Evolutionary conservation across 2,113 vertebrate genomes (phyloP), one percentile per base, ranked within the genome.

Genomic region (Plectropomus leopardus): DNA sequence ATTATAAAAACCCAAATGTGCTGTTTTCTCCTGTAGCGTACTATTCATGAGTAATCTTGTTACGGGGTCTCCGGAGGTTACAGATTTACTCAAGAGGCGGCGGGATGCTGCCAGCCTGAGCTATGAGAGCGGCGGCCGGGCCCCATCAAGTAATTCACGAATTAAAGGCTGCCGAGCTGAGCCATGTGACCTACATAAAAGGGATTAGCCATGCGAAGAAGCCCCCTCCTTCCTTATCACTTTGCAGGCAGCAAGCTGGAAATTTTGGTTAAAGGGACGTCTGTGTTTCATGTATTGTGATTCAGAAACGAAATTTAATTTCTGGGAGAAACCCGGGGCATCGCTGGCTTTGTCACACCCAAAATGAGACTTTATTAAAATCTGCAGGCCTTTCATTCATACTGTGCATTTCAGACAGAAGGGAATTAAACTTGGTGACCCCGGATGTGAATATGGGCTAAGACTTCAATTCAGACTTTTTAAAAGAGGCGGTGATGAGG

Each of bases 171-270:
- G 70, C 69, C 34, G 83, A 67, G 78, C 86, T 64, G 68, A 90
- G 79, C 65, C 80, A 75, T 73, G 83, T 65, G 88, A 81, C 91
- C 90, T 72, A 92, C 72, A 88, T 86, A 78, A 45, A 48, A 78
- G n/a, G 63, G 80, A 89, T 92, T 80, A 90, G 45, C 72, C 7
- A 50, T 4, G 64, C 15, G n/a, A 84, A 86, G 70, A 70, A 73
- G 85, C 63, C 69, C 26, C 23, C 24, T 74, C n/a, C n/a, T n/a
- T n/a, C n/a, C 55, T 83, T 76, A 82, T 89, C 90, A 76, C 66
- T 82, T 70, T 4, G 3, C 77, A 24, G 68, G 23, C 72, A 50
- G 60, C n/a, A 32, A 40, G 72, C 24, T 24, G 54, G 51, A 77
- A n/a, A 63, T 66, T 42, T 5, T n/a, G 28, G 66, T 78, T 78